Percentiles rank a stretch among this genome's conserved stretches.
phyloP scores from a whole-genome alignment of 1,140 invertebrate genomes.

The Teleopsis dalmanni region DNA sequence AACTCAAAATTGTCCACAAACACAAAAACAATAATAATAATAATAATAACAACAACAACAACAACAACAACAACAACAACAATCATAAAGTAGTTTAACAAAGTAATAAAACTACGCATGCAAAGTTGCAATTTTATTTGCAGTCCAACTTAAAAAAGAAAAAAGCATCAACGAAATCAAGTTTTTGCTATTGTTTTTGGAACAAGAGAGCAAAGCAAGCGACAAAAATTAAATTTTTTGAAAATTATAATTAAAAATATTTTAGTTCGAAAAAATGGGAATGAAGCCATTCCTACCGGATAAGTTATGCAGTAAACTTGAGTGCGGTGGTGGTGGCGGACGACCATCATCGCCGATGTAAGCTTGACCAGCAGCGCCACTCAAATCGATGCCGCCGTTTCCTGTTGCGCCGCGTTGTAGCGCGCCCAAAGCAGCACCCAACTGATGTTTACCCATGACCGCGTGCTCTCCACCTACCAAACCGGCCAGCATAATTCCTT shows the following conservation, averaged over 20 bases:
- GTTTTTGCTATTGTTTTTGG: background rate
- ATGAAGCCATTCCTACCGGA: too few relatives aligned
- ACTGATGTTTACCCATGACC: conserved; percentile 34
- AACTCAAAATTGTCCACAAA: too few relatives aligned
- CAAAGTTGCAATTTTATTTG: too few relatives aligned
- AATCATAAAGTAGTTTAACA: too few relatives aligned
- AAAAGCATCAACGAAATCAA: conserved; percentile 3
- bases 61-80: too few relatives aligned
- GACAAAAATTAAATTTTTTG: too few relatives aligned
- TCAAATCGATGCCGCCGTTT: conserved; percentile 34
- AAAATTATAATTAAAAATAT: too few relatives aligned
- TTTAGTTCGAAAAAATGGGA: too few relatives aligned
- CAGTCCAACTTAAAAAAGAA: conserved; percentile 2
- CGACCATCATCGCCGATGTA: conserved; percentile 51
- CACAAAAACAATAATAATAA: too few relatives aligned
- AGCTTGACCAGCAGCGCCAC: conserved; percentile 13
- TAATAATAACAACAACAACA: too few relatives aligned
- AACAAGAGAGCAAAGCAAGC: too few relatives aligned
- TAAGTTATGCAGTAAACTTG: conserved; percentile 59
- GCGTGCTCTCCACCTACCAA: conserved; percentile 17
- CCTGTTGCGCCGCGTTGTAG: conserved; percentile 25
- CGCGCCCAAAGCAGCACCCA: conserved; percentile 14
- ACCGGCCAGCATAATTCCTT: conserved; percentile 37
- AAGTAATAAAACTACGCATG: too few relatives aligned
- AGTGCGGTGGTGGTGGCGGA: conserved; percentile 58